Evolutionary conservation across 2,797 vertebrate species (phyloP).

Genomic region (Enteromius radiatus): DNA sequence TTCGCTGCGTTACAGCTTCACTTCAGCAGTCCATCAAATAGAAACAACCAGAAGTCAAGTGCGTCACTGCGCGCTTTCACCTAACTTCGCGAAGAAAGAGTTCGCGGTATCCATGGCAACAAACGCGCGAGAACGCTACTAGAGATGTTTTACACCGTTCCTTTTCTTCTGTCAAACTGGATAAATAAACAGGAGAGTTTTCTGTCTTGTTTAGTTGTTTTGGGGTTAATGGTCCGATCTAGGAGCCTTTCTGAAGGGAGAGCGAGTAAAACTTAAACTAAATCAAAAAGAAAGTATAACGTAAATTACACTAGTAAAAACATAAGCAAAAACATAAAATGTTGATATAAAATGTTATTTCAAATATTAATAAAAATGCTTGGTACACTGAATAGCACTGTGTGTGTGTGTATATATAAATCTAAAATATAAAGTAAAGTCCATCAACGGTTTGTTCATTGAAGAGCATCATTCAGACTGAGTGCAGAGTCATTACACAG

Average conservation of each 20-base stretch:
- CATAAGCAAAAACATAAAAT: too few species aligned
- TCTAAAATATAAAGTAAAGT: too few species aligned
- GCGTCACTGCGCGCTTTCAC: conserved; percentile 33
- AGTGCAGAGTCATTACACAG: neutral
- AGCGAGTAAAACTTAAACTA: too few species aligned
- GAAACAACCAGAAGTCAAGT: conserved; percentile 14
- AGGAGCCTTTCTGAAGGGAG: neutral
- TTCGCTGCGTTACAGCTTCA: too few species aligned
- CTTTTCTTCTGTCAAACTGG: conserved; percentile 38
- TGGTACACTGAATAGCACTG: too few species aligned
- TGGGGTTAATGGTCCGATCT: neutral
- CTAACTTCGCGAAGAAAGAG: conserved; percentile 51
- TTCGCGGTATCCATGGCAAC: conserved; percentile 82
- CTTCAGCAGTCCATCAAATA: neutral
- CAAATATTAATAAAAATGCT: too few species aligned
- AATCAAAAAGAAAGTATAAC: too few species aligned
- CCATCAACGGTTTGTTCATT: too few species aligned
- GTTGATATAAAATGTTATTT: too few species aligned
- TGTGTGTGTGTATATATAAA: too few species aligned
- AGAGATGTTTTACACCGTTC: conserved; percentile 53
- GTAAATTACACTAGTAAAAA: too few species aligned
- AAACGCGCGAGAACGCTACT: conserved; percentile 44
- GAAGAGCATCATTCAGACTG: neutral
- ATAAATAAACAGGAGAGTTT: conserved; percentile 66
- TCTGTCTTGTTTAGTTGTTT: neutral